Conservation (phyloP, 2,888 invertebrate genomes). For the Pseudococcus longispinus region DNA sequence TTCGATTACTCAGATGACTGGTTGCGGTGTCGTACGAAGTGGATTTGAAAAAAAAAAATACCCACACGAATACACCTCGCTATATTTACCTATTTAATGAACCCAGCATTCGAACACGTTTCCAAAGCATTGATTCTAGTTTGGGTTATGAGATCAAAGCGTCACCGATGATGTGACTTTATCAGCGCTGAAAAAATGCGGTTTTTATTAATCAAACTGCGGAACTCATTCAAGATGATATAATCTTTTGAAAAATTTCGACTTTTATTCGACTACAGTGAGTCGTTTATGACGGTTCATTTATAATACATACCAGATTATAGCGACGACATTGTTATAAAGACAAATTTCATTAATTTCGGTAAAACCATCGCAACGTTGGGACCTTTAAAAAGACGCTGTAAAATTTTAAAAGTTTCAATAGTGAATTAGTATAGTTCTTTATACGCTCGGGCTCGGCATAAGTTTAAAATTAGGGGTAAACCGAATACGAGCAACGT, state of each 20-base stretch:
- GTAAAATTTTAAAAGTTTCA: slow-evolving; percentile 31
- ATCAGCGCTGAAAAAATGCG: slow-evolving; percentile 4
- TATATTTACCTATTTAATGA: background rate
- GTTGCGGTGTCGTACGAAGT: background rate
- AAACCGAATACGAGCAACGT: background rate
- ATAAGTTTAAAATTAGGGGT: slow-evolving; percentile 6
- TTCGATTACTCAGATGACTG: slow-evolving; percentile 34
- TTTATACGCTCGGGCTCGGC: background rate
- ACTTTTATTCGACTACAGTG: background rate
- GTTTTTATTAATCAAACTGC: background rate
- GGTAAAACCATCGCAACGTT: background rate
- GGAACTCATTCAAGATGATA: background rate
- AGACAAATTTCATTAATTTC: slow-evolving; percentile 28
- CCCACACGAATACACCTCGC: background rate
- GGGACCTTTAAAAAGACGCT: background rate
- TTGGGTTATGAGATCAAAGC: slow-evolving; percentile 8
- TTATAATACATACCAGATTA: background rate
- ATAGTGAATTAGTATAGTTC: slow-evolving; percentile 24
- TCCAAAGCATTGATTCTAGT: background rate
- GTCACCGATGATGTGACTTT: background rate
- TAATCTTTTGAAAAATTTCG: slow-evolving; percentile 1
- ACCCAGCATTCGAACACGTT: background rate
- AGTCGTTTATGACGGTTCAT: slow-evolving; percentile 25
- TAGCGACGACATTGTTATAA: background rate
- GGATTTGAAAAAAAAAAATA: background rate